phyloP scores from a whole-genome alignment of 2,888 invertebrate genomes.

The Arrhopalites spinosus region DNA sequence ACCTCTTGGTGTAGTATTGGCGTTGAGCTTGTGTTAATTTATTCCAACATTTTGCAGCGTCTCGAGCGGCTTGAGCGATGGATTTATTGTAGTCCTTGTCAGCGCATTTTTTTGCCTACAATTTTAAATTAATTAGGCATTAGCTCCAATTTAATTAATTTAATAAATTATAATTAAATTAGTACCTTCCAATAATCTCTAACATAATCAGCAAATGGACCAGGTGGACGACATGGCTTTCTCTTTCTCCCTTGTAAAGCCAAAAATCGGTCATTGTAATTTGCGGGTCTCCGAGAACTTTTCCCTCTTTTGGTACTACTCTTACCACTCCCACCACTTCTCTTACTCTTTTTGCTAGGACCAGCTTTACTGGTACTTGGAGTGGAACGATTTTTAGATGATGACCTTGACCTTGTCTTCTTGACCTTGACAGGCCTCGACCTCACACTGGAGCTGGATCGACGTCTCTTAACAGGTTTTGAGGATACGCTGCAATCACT shows the following conservation, averaged over 20 bases:
- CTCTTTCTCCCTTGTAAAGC: not conserved
- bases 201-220: conserved; percentile 5
- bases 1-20: not conserved
- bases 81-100: not conserved
- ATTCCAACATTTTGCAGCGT: not conserved
- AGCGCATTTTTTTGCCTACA: not conserved
- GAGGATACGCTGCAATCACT: too few species aligned
- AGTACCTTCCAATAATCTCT: conserved; percentile 9
- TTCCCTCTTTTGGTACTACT: not conserved
- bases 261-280: not conserved
- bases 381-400: not conserved
- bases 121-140: not conserved
- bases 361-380: not conserved
- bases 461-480: too few species aligned
- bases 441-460: too few species aligned
- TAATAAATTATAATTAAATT: not conserved
- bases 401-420: not conserved
- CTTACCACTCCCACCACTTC: not conserved
- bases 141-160: not conserved
- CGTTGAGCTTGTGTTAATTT: not conserved
- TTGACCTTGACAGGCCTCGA: not conserved
- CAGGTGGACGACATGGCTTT: conserved; percentile 3
- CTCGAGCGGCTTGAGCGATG: not conserved
- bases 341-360: not conserved
- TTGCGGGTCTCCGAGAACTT: not conserved